These are phyloP conservation scores for Meteorus colon DNA, from an alignment of 2,888 invertebrate species.

Conservation along the genomic window DNA sequence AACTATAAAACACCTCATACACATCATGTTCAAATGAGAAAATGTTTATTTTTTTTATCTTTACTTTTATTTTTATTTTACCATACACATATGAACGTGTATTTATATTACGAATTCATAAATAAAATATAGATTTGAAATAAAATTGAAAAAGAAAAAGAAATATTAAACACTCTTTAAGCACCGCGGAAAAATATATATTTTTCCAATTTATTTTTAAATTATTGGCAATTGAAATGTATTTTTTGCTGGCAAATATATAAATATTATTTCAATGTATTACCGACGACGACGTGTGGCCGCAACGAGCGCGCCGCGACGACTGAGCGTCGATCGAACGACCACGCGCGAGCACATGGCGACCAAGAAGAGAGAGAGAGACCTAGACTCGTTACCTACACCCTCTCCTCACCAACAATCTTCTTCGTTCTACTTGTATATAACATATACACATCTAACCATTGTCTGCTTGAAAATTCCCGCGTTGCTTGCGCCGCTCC, in stretches of 20 bases:
- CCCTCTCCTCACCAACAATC: conserved; percentile 18
- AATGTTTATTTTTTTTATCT: background rate
- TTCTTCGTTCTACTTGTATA: conserved; percentile 5
- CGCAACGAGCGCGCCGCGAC: conserved; percentile 68
- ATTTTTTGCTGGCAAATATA: background rate
- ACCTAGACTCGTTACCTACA: conserved; percentile 18
- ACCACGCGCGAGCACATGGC: conserved; percentile 70
- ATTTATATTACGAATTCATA: no score
- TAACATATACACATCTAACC: background rate
- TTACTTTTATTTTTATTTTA: no score
- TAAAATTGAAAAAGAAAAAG: no score
- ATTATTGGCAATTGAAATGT: conserved; percentile 14
- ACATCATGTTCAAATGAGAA: conserved; percentile 31
- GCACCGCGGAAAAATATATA: no score
- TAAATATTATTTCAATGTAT: conserved; percentile 1
- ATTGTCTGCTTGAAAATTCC: conserved; percentile 10
- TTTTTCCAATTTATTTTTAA: no score
- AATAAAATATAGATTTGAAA: no score
- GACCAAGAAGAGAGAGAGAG: conserved; percentile 23
- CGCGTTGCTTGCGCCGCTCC: background rate
- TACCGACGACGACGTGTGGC: conserved; percentile 53
- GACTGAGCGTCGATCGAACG: conserved; percentile 66
- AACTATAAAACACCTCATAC: conserved; percentile 22
- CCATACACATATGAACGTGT: no score
- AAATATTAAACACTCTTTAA: no score